Evolutionary conservation across 1,140 invertebrate species (phyloP), one percentile per base, ranked within the genome.

Genomic region (Papilio polytes): DNA sequence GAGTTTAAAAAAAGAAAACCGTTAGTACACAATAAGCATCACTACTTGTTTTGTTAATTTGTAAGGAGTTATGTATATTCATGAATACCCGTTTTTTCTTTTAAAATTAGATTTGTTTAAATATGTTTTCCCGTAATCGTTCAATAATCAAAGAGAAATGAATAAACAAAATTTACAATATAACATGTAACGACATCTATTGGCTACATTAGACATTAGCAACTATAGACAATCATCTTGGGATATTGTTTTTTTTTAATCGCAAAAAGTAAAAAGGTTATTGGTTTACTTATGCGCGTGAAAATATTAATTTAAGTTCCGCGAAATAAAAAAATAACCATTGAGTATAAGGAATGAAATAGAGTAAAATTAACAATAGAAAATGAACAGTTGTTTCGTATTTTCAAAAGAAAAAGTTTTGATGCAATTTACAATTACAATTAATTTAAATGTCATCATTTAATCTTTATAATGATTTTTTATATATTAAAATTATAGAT

Each of bases 161-260:
- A 59, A 59, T 13, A 41, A 41, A 41, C 6, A 41, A 41, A 51
- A 15, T 4, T 59, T 59, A 10, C n/a, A 59, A 20, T n/a, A 59
- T 1, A 22, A 26, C 22, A 22, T 26, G 3, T 70, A 70, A 70
- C 63, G 63, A 70, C 63, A 70, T 70, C 63, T 70, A 70, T 70
- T 70, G 26, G 15, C 31, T 4, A 36, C 2, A 10, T 31, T 13
- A 6, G 36, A 70, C 63, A 31, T 70, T 70, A 18, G 7, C 7
- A 20, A 56, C 53, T 56, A 56, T 56, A 56, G 53, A 56, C 53
- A 56, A n/a, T n/a, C n/a, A n/a, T n/a, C 20, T 13, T 26, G 7
- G 20, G 12, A 26, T 63, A 20, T 56, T 20, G 8, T 53, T 22
- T 63, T 20, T 63, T 26, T 22, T 12, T 1, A 63, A 18, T 63